Conservation (phyloP, 2,888 invertebrate species). For the Mayetiola destructor region DNA sequence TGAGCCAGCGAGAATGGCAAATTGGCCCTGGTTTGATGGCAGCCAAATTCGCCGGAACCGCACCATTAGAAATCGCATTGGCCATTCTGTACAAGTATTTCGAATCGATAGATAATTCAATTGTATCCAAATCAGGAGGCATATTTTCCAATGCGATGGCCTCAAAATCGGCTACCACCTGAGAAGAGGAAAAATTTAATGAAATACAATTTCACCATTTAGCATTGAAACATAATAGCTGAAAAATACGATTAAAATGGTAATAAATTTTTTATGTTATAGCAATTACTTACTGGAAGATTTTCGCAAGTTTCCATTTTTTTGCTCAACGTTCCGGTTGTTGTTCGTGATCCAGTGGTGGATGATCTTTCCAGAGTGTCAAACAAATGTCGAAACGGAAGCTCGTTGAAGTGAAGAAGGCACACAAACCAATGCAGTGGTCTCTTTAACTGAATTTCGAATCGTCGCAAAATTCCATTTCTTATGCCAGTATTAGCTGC, state of each 20-base stretch:
- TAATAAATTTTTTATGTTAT: not conserved
- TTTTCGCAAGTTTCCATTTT: not conserved
- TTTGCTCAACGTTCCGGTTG: not conserved
- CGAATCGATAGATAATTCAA: constrained; percentile 6
- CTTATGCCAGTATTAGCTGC: not conserved
- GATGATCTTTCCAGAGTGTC: not conserved
- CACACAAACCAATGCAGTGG: constrained; percentile 10
- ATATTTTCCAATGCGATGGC: not conserved
- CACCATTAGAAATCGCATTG: constrained; percentile 16
- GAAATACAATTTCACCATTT: too few relatives aligned
- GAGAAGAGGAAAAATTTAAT: not conserved
- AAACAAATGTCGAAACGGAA: not conserved
- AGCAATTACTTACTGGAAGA: not conserved
- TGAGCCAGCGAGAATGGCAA: constrained; percentile 16
- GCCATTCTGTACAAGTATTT: constrained; percentile 16
- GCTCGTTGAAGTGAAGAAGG: constrained; percentile 7
- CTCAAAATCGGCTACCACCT: constrained; percentile 9
- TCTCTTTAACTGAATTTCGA: constrained; percentile 1
- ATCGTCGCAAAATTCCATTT: not conserved
- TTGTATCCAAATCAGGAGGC: not conserved
- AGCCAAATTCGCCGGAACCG: constrained; percentile 15
- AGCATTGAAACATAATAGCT: not conserved
- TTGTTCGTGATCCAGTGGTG: not conserved
- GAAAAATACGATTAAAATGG: not conserved
- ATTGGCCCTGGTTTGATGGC: constrained; percentile 16